Percentiles rank a stretch among this genome's conserved stretches.
Conservation (phyloP, 1,140 invertebrate species). For the Caerostris darwini region DNA sequence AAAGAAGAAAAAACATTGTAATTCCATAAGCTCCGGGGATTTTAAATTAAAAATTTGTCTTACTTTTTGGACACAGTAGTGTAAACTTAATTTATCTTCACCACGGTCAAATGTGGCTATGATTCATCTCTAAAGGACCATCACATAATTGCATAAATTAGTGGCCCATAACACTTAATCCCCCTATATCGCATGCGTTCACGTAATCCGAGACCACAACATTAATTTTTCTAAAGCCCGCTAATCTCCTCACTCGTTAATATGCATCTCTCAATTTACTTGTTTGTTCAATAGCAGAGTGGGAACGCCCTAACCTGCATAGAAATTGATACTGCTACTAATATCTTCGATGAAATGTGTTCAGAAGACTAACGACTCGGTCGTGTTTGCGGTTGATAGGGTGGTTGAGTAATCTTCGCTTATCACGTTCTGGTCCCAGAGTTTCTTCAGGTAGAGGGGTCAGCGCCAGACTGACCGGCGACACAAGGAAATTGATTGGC, state of each 20-base stretch:
- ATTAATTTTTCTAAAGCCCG: not conserved
- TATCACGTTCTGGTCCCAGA: not conserved
- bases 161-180: not conserved
- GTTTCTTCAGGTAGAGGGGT: not conserved
- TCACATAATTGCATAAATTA: not conserved
- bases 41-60: too few relatives aligned
- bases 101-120: too few relatives aligned
- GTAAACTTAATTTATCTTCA: not conserved
- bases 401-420: slow-evolving; percentile 1
- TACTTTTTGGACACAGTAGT: too few relatives aligned
- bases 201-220: not conserved
- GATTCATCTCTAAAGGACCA: not conserved
- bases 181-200: not conserved
- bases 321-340: slow-evolving; percentile 18
- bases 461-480: slow-evolving; percentile 56
- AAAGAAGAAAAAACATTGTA: too few relatives aligned
- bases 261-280: not conserved
- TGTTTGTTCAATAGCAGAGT: not conserved
- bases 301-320: not conserved
- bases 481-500: slow-evolving; percentile 56
- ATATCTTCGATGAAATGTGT: not conserved
- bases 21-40: too few relatives aligned
- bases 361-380: not conserved
- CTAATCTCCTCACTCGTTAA: not conserved
- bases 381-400: slow-evolving; percentile 21